phyloP scores from a whole-genome alignment of 2,888 invertebrate species.

The Macrophya annulata region DNA sequence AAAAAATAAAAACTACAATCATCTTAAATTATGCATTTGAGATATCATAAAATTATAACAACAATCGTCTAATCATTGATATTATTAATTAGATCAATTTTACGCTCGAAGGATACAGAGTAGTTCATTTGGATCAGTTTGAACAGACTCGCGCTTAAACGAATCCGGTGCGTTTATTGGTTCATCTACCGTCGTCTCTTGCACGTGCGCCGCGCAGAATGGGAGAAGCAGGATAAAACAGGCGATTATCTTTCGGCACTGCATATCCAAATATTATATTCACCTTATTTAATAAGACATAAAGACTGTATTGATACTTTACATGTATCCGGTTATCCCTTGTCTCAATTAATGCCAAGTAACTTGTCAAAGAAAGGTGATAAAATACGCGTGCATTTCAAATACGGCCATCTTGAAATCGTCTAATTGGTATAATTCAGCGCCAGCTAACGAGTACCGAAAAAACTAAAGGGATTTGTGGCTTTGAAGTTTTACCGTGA shows the following conservation, averaged over 20 bases:
- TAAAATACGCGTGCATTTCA: constrained; percentile 31
- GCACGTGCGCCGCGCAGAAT: constrained; percentile 63
- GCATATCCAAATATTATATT: background rate
- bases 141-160: constrained; percentile 32
- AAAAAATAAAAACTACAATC: background rate
- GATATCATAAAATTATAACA: background rate
- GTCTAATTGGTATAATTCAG: background rate
- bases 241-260: background rate
- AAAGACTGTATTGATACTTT: background rate
- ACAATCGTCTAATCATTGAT: constrained; percentile 55
- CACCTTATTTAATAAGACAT: background rate
- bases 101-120: constrained; percentile 69
- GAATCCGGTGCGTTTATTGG: constrained; percentile 59
- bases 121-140: constrained; percentile 64
- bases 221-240: constrained; percentile 34
- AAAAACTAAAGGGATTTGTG: background rate
- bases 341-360: background rate
- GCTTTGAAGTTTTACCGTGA: constrained; percentile 50
- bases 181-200: constrained; percentile 57
- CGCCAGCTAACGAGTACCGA: constrained; percentile 7
- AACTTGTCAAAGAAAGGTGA: background rate
- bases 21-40: background rate
- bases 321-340: background rate
- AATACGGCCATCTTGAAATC: constrained; percentile 55
- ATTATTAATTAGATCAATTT: constrained; percentile 6